Conservation (phyloP, 37 sponge, comb jelly and placozoan genomes). For the Petrosia ficiformis region DNA sequence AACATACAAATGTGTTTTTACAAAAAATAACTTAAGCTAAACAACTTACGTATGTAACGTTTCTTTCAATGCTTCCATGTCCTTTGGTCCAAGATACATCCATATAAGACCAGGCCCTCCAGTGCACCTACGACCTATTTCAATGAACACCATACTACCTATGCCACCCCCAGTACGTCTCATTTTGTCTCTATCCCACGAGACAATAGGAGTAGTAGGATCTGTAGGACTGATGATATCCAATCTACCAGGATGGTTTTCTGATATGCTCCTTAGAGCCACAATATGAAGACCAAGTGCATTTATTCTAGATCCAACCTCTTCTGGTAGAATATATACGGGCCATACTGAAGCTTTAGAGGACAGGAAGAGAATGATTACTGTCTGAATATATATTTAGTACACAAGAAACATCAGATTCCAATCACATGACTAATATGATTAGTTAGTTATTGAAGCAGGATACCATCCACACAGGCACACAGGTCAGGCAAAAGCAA, state of each 20-base stretch:
- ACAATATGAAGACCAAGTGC: slow-evolving; percentile 39
- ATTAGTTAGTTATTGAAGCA: too few species aligned
- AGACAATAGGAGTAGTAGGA: slow-evolving; percentile 24
- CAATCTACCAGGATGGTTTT: slow-evolving; percentile 13
- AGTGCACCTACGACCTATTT: slow-evolving; percentile 64
- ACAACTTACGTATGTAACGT: slow-evolving; percentile 58
- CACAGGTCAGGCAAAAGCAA: too few species aligned
- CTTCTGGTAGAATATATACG: slow-evolving; percentile 58
- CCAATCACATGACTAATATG: too few species aligned
- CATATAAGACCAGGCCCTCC: slow-evolving; percentile 75
- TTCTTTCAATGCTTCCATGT: slow-evolving; percentile 42
- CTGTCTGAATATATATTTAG: too few species aligned
- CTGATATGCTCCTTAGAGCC: slow-evolving; percentile 18
- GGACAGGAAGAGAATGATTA: not conserved
- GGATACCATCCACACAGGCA: too few species aligned
- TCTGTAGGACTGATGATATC: slow-evolving; percentile 42
- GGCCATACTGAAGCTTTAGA: slow-evolving; percentile 50
- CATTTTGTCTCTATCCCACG: slow-evolving; percentile 76
- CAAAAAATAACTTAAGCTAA: not conserved
- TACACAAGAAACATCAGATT: too few species aligned
- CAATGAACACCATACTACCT: slow-evolving; percentile 69
- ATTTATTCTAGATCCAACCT: slow-evolving; percentile 33
- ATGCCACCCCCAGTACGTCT: slow-evolving; percentile 64
- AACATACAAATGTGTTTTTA: too few species aligned
- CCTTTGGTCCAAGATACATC: slow-evolving; percentile 49